Base-by-base conservation (phyloP, 92 coral and sea anemone species). In the Heteractis magnifica region DNA sequence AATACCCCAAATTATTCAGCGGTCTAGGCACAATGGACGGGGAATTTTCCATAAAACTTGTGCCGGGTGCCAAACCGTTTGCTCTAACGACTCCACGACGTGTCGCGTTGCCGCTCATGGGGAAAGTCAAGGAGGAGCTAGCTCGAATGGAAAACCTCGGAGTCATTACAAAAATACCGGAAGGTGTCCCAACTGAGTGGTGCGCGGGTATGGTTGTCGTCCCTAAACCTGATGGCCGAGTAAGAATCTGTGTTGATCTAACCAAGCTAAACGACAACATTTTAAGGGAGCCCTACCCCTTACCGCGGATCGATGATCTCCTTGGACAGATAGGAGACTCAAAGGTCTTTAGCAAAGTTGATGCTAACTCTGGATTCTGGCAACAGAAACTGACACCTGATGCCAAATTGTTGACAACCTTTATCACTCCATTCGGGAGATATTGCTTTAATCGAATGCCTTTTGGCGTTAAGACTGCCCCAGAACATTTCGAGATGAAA, bases 351-450 rank as follows among this genome's bases (percentile, higher is more conserved):
- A 59, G 89, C 73, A 82, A 85, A 49, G 78, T 82, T 15, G 92
- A 86, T 77, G 82, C 81, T 50, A 85, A 86, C 86, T 70, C 79
- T 56, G 88, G 89, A 62, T 89, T 89, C 21, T 89, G 89, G 84
- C 89, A 85, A 78, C 80, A 89, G 72, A 89, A 85, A 53, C 41
- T 85, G 52, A 51, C 56, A 18, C 86, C 86, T 15, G 89, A 81
- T 12, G 81, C 89, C 55, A 53, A 82, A 26, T 79, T 81, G 79
- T 50, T 85, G 48, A 89, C 85, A 8, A 89, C 92, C 11, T 89
- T 89, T 71, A 89, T 89, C 65, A 82, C 87, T n/a, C 89, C 89
- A 21, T 86, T 78, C 49, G 89, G 89, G 56, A 82, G 85, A 65
- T 89, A 49, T 34, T 86, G 87, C 48, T 89, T 85, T 26, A 89